phyloP scores from a whole-genome alignment of 2,888 invertebrate genomes.

The Anaspis maculata region DNA sequence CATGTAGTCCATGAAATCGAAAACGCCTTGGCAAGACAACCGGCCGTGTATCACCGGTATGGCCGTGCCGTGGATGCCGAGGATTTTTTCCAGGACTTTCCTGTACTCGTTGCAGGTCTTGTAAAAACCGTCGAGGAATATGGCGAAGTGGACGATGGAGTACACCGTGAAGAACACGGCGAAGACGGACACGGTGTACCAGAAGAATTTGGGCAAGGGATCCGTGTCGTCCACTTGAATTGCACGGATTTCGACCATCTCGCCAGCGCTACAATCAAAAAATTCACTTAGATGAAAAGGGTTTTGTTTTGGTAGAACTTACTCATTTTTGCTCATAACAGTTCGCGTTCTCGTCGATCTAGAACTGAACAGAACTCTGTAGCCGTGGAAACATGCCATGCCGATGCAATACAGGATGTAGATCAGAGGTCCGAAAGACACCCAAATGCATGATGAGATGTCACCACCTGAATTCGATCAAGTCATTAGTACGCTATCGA shows the following conservation, averaged over 20 bases:
- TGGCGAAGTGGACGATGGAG: conserved; percentile 58
- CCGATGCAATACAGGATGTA: conserved; percentile 54
- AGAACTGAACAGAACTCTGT: conserved; percentile 46
- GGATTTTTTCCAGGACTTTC: conserved; percentile 53
- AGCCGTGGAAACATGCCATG: conserved; percentile 61
- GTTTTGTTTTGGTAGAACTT: no score
- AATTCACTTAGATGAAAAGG: no score
- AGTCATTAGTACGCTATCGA: not conserved
- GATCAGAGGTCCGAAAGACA: conserved; percentile 58
- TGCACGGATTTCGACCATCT: conserved; percentile 57
- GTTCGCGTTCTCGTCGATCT: conserved; percentile 33
- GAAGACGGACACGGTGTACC: conserved; percentile 59
- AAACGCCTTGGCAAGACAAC: conserved; percentile 63
- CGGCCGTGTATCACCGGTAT: conserved; percentile 56
- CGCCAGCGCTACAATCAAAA: conserved; percentile 52
- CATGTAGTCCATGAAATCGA: conserved; percentile 79
- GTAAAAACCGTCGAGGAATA: conserved; percentile 64
- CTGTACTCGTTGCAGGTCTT: conserved; percentile 71
- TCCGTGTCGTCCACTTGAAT: conserved; percentile 51
- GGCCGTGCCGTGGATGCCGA: conserved; percentile 49
- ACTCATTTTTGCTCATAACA: conserved; percentile 36
- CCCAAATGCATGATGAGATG: conserved; percentile 56
- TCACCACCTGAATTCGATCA: conserved; percentile 47
- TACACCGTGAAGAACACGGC: conserved; percentile 57
- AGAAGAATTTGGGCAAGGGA: conserved; percentile 54